Evolutionary conservation across 2,888 invertebrate species (phyloP), one percentile per base, ranked within the genome.

Genomic region (Drosophila atripex): DNA sequence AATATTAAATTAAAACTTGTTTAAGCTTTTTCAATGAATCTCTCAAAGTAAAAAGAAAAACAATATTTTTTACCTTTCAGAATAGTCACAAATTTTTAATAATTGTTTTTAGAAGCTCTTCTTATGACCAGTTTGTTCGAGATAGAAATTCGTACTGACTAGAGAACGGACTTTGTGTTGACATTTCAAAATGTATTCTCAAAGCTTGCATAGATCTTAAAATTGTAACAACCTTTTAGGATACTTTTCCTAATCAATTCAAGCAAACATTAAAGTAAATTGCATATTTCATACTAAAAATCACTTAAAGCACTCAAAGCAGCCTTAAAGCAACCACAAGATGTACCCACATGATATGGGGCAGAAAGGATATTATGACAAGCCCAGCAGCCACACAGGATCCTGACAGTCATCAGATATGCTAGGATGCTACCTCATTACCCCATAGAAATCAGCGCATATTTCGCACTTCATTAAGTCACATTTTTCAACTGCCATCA

Each of bases 401-500:
- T 35, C 12, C 32, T 28, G 12, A 9, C 32, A 28, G 39, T 12
- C 54, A 61, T 38, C 39, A 41, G 49, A 56, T 56, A 55, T 68
- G 35, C 49, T 30, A 18, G 58, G 35, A 68, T 68, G 51, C 71
- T 64, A 77, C 54, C 76, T 85, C 85, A 80, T 80, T 80, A 80
- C 56, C 66, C 75, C 75, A 80, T 70, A 73, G 77, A 80, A 80
- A 61, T 54, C 72, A 76, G 14, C 74, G 71, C 78, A 82, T 77
- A 82, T 85, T 80, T 86, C 75, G 59, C 78, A 84, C 75, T 80
- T 83, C 72, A 86, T 83, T 84, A 86, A 73, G 80, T 75, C 84
- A 80, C 84, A 84, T 80, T 78, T 74, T 70, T 69, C 68, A 58
- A 43, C 60, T 59, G 64, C 68, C 68, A 79, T 63, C 64, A 52